Conservation (phyloP, 1,140 invertebrate genomes). For the Drosophila mayri region DNA sequence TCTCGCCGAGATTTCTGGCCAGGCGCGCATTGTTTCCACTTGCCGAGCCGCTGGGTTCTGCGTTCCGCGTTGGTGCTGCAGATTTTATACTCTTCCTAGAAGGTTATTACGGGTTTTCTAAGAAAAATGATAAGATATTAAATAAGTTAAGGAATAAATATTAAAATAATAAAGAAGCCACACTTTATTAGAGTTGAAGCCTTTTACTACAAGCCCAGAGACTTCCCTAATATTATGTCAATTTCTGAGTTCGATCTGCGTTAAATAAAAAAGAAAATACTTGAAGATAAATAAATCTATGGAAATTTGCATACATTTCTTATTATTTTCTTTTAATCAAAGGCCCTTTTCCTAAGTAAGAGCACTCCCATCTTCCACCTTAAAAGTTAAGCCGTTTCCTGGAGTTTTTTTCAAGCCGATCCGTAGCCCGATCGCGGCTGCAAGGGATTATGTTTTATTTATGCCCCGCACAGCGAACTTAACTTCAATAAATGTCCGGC, state of each 20-base stretch:
- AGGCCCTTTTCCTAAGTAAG: background rate
- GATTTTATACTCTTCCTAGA: background rate
- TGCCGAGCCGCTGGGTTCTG: conserved; percentile 28
- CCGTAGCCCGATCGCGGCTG: conserved; percentile 40
- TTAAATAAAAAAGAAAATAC: background rate
- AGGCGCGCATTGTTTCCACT: conserved; percentile 63
- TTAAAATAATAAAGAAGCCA: rapidly evolving
- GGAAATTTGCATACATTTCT: background rate
- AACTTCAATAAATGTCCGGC: conserved; percentile 85
- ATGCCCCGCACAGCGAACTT: conserved; percentile 81
- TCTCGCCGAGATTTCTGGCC: conserved; percentile 51
- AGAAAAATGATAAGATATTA: rapidly evolving
- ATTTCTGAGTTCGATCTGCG: rapidly evolving
- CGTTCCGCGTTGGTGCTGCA: conserved; percentile 2
- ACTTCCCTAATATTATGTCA: background rate
- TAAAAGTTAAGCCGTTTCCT: background rate
- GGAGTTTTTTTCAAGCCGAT: conserved; percentile 12
- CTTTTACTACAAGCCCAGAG: background rate
- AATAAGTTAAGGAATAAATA: too few relatives aligned
- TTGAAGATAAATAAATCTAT: background rate
- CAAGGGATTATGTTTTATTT: conserved; percentile 85
- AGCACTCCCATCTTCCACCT: background rate
- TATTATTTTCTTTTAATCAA: background rate
- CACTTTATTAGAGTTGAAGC: background rate
- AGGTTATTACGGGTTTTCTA: background rate